Conservation (phyloP, 2,797 vertebrate genomes). For the Lates japonicus region DNA sequence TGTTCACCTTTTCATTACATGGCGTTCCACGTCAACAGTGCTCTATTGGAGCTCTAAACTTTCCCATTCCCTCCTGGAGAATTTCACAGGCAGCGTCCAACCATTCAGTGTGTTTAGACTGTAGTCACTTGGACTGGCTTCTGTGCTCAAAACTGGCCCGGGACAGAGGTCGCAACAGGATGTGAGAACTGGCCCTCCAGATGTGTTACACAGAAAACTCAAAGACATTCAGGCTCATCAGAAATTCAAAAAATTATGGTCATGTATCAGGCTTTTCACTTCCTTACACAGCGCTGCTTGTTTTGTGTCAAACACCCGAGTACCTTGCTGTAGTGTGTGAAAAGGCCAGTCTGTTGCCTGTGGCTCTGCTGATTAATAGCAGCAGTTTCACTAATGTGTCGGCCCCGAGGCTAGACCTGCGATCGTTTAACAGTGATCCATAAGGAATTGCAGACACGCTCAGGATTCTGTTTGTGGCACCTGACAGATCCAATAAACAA, state of each 20-base stretch:
- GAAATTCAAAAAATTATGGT: slow-evolving; percentile 17
- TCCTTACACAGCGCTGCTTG: slow-evolving; percentile 12
- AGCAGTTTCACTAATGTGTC: slow-evolving; percentile 47
- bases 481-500: slow-evolving; percentile 33
- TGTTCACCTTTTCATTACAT: slow-evolving; percentile 70
- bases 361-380: slow-evolving; percentile 50
- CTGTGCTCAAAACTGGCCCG: slow-evolving; percentile 32
- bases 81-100: slow-evolving; percentile 74
- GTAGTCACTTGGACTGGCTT: slow-evolving; percentile 55
- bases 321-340: slow-evolving; percentile 18
- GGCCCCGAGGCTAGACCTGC: slow-evolving; percentile 30
- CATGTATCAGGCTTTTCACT: slow-evolving; percentile 14
- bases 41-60: slow-evolving; percentile 65
- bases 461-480: slow-evolving; percentile 29
- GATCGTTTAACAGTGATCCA: slow-evolving; percentile 43
- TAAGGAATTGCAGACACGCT: slow-evolving; percentile 36
- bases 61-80: slow-evolving; percentile 69
- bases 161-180: slow-evolving; percentile 61
- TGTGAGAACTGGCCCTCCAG: slow-evolving; percentile 59
- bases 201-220: slow-evolving; percentile 44
- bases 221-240: slow-evolving; percentile 23
- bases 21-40: slow-evolving; percentile 69
- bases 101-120: slow-evolving; percentile 73
- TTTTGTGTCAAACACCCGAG: slow-evolving; percentile 34
- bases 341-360: slow-evolving; percentile 35